phyloP scores from a whole-genome alignment of 1,140 invertebrate genomes.

The Araneus ventricosus region DNA sequence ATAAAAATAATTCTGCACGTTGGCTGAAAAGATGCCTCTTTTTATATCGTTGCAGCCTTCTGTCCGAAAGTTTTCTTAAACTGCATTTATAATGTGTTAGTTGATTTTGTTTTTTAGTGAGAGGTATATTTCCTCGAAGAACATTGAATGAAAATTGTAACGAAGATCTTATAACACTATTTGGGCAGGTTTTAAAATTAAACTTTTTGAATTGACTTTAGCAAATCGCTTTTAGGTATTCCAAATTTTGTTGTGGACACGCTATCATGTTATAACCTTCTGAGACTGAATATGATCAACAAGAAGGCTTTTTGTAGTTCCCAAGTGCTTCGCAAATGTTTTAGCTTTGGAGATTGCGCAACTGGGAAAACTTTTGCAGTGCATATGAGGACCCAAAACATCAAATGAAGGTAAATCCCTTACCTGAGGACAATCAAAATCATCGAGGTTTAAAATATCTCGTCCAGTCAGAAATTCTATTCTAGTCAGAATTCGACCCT shows the following conservation, averaged over 20 bases:
- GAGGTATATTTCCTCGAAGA: slow-evolving; percentile 45
- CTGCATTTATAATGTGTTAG: not conserved
- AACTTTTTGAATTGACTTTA: not conserved
- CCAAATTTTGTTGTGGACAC: not conserved
- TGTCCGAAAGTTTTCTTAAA: slow-evolving; percentile 31
- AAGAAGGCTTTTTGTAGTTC: not conserved
- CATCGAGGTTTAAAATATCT: too few species aligned
- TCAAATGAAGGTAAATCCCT: not conserved
- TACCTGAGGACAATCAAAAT: not conserved
- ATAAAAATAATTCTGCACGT: not conserved
- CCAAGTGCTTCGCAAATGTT: not conserved
- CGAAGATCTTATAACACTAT: slow-evolving; percentile 42
- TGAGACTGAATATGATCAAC: not conserved
- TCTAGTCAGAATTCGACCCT: too few species aligned
- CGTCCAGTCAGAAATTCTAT: too few species aligned
- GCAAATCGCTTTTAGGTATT: not conserved
- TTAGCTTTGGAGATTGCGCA: not conserved
- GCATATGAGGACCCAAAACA: not conserved
- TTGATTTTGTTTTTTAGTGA: slow-evolving; percentile 15
- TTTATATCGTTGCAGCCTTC: slow-evolving; percentile 17
- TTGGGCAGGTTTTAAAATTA: slow-evolving; percentile 34
- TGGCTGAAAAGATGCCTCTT: slow-evolving; percentile 25
- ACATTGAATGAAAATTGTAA: slow-evolving; percentile 57
- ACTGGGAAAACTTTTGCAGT: too few species aligned
- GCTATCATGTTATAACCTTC: not conserved